These are phyloP conservation scores for Meganola albula DNA, from an alignment of 2,888 invertebrate species.

Conservation along the genomic window DNA sequence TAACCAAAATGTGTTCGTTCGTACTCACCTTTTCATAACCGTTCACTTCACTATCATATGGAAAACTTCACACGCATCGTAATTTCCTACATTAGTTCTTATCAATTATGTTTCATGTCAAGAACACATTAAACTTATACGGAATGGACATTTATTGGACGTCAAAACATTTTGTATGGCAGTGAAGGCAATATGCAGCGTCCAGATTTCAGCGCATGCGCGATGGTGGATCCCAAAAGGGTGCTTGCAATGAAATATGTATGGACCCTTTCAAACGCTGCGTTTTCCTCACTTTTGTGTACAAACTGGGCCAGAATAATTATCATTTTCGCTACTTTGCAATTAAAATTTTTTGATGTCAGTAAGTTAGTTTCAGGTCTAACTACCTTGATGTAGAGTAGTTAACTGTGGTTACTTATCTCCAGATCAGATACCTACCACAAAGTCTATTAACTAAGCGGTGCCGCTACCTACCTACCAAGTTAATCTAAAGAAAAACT, in stretches of 20 bases:
- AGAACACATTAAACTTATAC: slow-evolving; percentile 64
- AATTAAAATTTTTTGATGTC: too few species aligned
- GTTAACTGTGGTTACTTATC: too few species aligned
- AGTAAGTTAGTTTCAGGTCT: too few species aligned
- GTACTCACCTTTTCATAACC: slow-evolving; percentile 40
- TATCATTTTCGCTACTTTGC: too few species aligned
- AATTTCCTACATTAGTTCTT: slow-evolving; percentile 48
- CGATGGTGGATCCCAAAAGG: slow-evolving; percentile 35
- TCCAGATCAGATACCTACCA: too few species aligned
- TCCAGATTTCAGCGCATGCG: slow-evolving; percentile 70
- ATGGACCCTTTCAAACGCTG: slow-evolving; percentile 28
- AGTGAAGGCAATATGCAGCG: slow-evolving; percentile 70
- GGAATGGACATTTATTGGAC: slow-evolving; percentile 53
- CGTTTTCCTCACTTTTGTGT: slow-evolving; percentile 11
- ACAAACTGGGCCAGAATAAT: too few species aligned
- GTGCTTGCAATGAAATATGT: slow-evolving; percentile 40
- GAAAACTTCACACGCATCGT: slow-evolving; percentile 53
- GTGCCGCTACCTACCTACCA: too few species aligned
- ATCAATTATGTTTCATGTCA: slow-evolving; percentile 62
- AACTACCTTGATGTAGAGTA: too few species aligned
- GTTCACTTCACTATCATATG: slow-evolving; percentile 66
- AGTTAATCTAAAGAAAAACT: too few species aligned
- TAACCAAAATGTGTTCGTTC: slow-evolving; percentile 41
- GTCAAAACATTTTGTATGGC: slow-evolving; percentile 66
- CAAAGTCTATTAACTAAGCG: too few species aligned